Conservation (phyloP, 2,888 invertebrate genomes). For the Podotricha telesiphe region DNA sequence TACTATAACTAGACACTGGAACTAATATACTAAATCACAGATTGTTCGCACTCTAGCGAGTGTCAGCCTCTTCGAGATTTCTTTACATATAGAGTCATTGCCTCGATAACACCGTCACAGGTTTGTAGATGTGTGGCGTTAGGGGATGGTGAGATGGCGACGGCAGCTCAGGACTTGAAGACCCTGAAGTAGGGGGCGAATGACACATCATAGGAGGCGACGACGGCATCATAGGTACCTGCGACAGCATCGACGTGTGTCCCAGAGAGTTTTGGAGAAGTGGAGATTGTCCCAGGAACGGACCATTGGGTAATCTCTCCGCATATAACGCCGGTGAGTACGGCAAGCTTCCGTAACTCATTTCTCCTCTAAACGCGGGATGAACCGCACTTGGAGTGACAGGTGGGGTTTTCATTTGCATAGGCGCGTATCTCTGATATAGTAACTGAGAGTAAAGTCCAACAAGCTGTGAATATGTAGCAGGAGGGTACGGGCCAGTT, state of each 20-base stretch:
- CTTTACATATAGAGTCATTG: constrained; percentile 60
- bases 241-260: constrained; percentile 59
- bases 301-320: constrained; percentile 63
- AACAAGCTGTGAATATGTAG: constrained; percentile 83
- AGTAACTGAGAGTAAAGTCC: constrained; percentile 85
- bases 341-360: constrained; percentile 70
- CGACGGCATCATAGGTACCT: constrained; percentile 65
- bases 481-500: constrained; percentile 83
- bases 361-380: constrained; percentile 75
- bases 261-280: constrained; percentile 58
- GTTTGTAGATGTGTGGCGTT: constrained; percentile 79
- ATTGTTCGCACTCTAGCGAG: constrained; percentile 57
- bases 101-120: constrained; percentile 83
- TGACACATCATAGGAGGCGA: constrained; percentile 70
- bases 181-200: constrained; percentile 68
- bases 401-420: constrained; percentile 79
- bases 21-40: constrained; percentile 78
- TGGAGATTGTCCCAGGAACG: constrained; percentile 63
- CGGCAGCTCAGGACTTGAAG: constrained; percentile 73
- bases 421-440: constrained; percentile 87
- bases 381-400: constrained; percentile 81
- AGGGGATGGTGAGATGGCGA: constrained; percentile 70
- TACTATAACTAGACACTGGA: constrained; percentile 45
- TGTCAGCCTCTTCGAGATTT: constrained; percentile 54
- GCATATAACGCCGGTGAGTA: constrained; percentile 69